These are phyloP conservation scores for Anolis carolinensis DNA, from an alignment of 2,113 vertebrate species.

Conservation along the genomic window DNA sequence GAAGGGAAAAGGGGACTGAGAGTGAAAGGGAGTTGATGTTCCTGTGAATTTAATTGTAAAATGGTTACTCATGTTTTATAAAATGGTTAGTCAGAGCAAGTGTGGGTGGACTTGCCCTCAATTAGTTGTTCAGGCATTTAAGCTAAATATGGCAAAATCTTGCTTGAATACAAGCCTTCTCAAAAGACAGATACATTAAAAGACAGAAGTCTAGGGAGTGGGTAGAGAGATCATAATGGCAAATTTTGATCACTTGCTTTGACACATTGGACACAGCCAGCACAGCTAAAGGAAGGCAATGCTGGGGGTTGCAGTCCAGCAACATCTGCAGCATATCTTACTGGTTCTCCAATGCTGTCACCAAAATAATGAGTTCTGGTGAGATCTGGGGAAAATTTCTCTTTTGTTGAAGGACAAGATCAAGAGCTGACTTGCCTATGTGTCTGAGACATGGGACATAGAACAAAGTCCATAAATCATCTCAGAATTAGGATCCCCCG, in stretches of 20 bases:
- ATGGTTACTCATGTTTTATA: constrained; percentile 68
- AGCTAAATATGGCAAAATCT: background rate
- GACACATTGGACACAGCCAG: too few relatives aligned
- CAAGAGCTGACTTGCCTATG: background rate
- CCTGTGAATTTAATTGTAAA: constrained; percentile 59
- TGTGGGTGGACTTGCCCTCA: background rate
- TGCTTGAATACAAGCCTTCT: too few relatives aligned
- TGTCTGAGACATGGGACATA: background rate
- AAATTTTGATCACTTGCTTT: too few relatives aligned
- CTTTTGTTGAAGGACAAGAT: background rate
- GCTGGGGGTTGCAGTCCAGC: too few relatives aligned
- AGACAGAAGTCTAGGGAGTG: too few relatives aligned
- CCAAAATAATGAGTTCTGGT: background rate
- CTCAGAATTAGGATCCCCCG: too few relatives aligned
- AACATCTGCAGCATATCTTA: too few relatives aligned
- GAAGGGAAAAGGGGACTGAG: constrained; percentile 45
- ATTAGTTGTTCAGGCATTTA: background rate
- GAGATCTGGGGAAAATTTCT: background rate
- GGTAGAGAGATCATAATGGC: too few relatives aligned
- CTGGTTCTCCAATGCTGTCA: background rate
- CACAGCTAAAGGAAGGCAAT: background rate
- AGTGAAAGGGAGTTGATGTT: constrained; percentile 60
- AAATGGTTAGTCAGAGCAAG: background rate
- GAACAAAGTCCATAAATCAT: background rate
- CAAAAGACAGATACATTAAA: too few relatives aligned